Conservation (phyloP, 2,797 vertebrate species). For the Lagodon rhomboides region DNA sequence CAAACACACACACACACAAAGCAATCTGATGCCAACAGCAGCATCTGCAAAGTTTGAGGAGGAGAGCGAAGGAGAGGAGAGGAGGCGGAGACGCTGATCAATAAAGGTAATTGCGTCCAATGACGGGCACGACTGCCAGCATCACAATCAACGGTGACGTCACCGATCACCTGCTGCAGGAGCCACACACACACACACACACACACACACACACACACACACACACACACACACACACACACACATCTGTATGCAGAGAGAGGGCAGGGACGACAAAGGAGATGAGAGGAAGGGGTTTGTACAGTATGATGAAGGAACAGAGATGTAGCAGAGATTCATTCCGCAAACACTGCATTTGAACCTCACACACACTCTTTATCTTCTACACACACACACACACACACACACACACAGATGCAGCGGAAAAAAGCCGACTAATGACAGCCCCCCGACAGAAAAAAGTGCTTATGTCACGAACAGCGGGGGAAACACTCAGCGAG, state of each 20-base stretch:
- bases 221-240: not conserved
- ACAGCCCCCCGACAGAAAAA: constrained; percentile 51
- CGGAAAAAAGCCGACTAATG: constrained; percentile 45
- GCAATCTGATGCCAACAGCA: constrained; percentile 41
- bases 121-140: constrained; percentile 63
- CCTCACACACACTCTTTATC: not conserved
- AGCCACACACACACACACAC: not conserved
- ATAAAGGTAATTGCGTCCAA: constrained; percentile 74
- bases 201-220: not conserved
- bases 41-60: constrained; percentile 55
- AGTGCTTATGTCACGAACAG: constrained; percentile 66
- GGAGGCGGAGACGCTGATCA: constrained; percentile 51
- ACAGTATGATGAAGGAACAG: constrained; percentile 12
- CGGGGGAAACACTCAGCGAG: constrained; percentile 48
- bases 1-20: constrained; percentile 8
- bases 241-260: not conserved
- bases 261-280: not conserved
- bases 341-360: constrained; percentile 12
- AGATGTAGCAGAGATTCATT: constrained; percentile 44
- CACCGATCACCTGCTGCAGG: constrained; percentile 32
- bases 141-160: constrained; percentile 55
- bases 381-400: not conserved
- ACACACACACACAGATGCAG: constrained; percentile 23
- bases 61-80: constrained; percentile 31
- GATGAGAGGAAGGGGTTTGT: not conserved